phyloP scores from a whole-genome alignment of 2,888 invertebrate species.

The Oasisia sp. region DNA sequence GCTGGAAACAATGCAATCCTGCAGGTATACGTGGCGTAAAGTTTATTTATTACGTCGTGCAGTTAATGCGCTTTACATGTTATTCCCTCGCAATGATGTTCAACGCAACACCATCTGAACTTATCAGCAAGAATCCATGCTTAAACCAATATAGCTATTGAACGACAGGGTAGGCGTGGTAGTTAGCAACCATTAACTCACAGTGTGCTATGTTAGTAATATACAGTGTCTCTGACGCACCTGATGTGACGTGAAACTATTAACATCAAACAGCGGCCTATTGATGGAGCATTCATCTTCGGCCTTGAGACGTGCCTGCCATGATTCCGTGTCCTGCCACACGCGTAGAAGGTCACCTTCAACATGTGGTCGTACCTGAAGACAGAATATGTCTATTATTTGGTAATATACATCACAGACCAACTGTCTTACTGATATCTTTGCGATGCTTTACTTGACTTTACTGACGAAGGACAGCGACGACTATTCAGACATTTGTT shows the following conservation, averaged over 20 bases:
- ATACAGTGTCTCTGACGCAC: conserved; percentile 38
- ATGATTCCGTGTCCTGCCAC: conserved; percentile 58
- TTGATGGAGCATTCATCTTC: conserved; percentile 48
- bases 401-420: too few species aligned
- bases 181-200: neutral
- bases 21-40: neutral
- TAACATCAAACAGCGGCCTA: conserved; percentile 54
- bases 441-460: too few species aligned
- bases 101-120: too few species aligned
- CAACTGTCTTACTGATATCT: too few species aligned
- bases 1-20: neutral
- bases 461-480: too few species aligned
- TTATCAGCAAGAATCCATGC: too few species aligned
- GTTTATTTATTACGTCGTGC: neutral
- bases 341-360: conserved; percentile 59
- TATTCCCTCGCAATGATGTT: too few species aligned
- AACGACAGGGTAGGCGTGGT: too few species aligned
- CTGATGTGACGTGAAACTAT: conserved; percentile 57
- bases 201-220: neutral
- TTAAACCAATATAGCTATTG: too few species aligned
- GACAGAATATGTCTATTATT: neutral
- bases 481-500: too few species aligned
- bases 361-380: conserved; percentile 60
- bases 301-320: conserved; percentile 47
- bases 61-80: too few species aligned